These are phyloP conservation scores for Gallinago solitaria DNA, from an alignment of 2,797 vertebrate species.

Conservation along the genomic window DNA sequence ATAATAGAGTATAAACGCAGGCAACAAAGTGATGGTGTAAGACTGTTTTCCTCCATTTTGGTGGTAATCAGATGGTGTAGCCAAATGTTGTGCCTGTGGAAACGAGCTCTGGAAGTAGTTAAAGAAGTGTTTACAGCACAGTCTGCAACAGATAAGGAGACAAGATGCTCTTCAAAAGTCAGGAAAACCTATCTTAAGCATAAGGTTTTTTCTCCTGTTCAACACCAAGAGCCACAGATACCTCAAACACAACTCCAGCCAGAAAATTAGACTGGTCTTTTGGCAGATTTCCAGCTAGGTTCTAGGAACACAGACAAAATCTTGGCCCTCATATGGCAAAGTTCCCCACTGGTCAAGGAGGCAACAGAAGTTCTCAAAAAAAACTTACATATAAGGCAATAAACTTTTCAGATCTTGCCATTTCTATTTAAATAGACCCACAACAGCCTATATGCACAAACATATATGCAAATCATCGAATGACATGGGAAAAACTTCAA, in stretches of 20 bases:
- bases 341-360: neutral
- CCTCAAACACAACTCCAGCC: neutral
- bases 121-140: constrained; percentile 62
- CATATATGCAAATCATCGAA: neutral
- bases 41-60: neutral
- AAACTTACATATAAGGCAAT: neutral
- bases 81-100: constrained; percentile 49
- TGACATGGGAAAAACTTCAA: neutral
- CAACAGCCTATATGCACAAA: neutral
- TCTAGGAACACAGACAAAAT: neutral
- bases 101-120: constrained; percentile 61
- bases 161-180: constrained; percentile 47
- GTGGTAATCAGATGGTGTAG: neutral
- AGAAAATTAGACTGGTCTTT: neutral
- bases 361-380: neutral
- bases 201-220: neutral
- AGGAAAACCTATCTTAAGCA: neutral
- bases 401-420: neutral
- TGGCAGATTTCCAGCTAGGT: neutral
- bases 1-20: neutral
- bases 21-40: neutral
- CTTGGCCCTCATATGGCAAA: neutral
- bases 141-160: constrained; percentile 63
- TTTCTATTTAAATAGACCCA: neutral
- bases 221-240: neutral